These are phyloP conservation scores for Hirtodrosophila histrioides DNA, from an alignment of 2,888 invertebrate species.

Conservation along the genomic window DNA sequence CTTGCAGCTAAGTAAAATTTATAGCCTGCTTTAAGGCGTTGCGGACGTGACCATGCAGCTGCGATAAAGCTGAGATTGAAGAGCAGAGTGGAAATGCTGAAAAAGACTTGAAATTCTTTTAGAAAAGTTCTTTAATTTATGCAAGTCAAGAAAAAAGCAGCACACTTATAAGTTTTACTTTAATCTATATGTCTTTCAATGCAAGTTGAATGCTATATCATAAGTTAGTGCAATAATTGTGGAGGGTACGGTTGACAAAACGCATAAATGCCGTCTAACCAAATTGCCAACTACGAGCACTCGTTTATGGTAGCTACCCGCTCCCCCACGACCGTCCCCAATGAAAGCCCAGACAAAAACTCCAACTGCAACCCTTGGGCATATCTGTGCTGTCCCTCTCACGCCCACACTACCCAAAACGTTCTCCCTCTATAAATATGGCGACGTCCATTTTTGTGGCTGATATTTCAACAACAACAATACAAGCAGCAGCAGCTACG, in stretches of 20 bases:
- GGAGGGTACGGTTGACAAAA: constrained; percentile 21
- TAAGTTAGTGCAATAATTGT: constrained; percentile 37
- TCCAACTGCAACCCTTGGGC: constrained; percentile 55
- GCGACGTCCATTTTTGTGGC: constrained; percentile 79
- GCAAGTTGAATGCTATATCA: constrained; percentile 13
- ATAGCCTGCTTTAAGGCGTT: constrained; percentile 49
- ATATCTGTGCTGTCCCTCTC: constrained; percentile 30
- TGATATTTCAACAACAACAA: constrained; percentile 70
- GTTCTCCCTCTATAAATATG: constrained; percentile 63
- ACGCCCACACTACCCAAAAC: constrained; percentile 19
- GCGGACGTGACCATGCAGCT: constrained; percentile 72
- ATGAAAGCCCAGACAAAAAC: constrained; percentile 17
- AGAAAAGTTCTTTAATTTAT: background rate
- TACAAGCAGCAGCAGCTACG: constrained; percentile 24
- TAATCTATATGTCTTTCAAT: background rate
- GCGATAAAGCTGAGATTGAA: constrained; percentile 38
- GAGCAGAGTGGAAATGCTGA: constrained; percentile 1
- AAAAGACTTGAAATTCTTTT: constrained; percentile 7
- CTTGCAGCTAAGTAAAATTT: constrained; percentile 75
- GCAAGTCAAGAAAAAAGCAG: background rate
- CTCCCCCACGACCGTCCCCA: background rate
- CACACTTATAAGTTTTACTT: background rate
- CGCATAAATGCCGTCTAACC: constrained; percentile 26
- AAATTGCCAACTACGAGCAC: constrained; percentile 39
- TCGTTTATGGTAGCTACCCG: background rate